These are phyloP conservation scores for Melanotaenia pygmaea DNA, from an alignment of 2,797 vertebrate genomes.

Conservation along the genomic window DNA sequence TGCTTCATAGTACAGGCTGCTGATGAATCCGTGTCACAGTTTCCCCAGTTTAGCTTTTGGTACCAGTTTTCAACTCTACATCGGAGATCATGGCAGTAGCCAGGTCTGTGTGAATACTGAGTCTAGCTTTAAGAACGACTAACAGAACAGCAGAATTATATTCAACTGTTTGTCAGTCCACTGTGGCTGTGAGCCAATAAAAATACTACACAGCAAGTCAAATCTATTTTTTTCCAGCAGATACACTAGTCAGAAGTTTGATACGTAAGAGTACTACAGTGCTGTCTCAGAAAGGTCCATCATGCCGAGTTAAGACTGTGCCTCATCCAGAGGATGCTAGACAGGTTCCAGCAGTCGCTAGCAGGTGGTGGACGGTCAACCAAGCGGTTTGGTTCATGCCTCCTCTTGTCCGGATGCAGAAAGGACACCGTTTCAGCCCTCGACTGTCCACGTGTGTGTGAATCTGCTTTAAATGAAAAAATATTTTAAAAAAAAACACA, in stretches of 20 bases:
- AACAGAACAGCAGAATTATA: neutral
- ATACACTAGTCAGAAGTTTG: slow-evolving; percentile 20
- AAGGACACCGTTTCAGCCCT: slow-evolving; percentile 11
- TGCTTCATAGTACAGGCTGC: neutral
- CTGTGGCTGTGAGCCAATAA: neutral
- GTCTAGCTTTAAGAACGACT: slow-evolving; percentile 15
- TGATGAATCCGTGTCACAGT: slow-evolving; percentile 53
- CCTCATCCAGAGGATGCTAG: slow-evolving; percentile 19
- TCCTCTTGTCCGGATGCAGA: slow-evolving; percentile 12
- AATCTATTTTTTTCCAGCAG: slow-evolving; percentile 13
- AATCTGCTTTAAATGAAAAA: slow-evolving; percentile 18
- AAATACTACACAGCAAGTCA: neutral
- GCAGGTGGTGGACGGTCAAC: slow-evolving; percentile 4
- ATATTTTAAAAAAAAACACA: neutral
- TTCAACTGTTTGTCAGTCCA: slow-evolving; percentile 7
- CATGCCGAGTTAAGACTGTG: slow-evolving; percentile 16
- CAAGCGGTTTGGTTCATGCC: neutral
- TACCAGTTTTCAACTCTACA: slow-evolving; percentile 12
- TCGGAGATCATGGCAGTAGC: slow-evolving; percentile 23
- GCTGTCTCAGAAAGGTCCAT: slow-evolving; percentile 2
- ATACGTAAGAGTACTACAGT: slow-evolving; percentile 7
- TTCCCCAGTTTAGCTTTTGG: slow-evolving; percentile 40
- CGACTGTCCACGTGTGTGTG: neutral
- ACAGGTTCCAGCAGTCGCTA: slow-evolving; percentile 14
- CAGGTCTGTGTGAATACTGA: slow-evolving; percentile 33